These are phyloP conservation scores for Gobius niger DNA, from an alignment of 2,113 vertebrate species.

Conservation along the genomic window DNA sequence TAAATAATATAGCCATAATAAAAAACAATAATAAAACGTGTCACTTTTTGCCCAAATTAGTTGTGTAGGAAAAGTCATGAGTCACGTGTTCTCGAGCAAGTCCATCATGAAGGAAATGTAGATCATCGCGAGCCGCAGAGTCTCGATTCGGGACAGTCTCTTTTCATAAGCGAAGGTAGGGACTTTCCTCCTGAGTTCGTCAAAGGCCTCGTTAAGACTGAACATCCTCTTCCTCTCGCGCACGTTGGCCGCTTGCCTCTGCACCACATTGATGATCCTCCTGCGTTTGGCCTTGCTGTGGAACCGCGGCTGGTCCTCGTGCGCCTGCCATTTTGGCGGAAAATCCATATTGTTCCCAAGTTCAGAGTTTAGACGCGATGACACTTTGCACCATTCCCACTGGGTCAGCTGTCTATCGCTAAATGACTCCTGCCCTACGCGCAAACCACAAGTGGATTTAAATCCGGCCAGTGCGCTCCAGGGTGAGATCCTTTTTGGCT, in stretches of 20 bases:
- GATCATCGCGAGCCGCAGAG: slow-evolving; percentile 90
- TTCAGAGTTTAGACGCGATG: slow-evolving; percentile 71
- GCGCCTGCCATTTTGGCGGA: slow-evolving; percentile 61
- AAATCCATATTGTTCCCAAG: slow-evolving; percentile 74
- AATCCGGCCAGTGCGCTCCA: slow-evolving; percentile 74
- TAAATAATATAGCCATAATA: too few species aligned
- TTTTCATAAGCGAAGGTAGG: slow-evolving; percentile 98
- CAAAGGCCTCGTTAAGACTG: slow-evolving; percentile 96
- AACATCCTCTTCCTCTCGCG: slow-evolving; percentile 95
- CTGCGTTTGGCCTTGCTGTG: slow-evolving; percentile 82
- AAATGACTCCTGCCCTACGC: slow-evolving; percentile 5
- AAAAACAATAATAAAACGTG: too few species aligned
- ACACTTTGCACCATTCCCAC: neutral
- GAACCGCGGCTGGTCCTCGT: slow-evolving; percentile 50
- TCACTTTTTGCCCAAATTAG: too few species aligned
- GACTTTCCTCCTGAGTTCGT: slow-evolving; percentile 90
- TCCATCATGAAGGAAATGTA: slow-evolving; percentile 99
- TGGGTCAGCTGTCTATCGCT: neutral
- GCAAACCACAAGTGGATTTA: slow-evolving; percentile 56
- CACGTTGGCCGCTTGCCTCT: slow-evolving; percentile 94
- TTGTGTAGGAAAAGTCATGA: neutral
- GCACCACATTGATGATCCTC: slow-evolving; percentile 87
- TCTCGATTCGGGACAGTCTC: slow-evolving; percentile 93
- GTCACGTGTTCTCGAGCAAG: slow-evolving; percentile 79
- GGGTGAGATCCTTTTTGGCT: slow-evolving; percentile 87